Evolutionary conservation across 2,888 invertebrate genomes (phyloP).

Genomic region (Phlogophora meticulosa): DNA sequence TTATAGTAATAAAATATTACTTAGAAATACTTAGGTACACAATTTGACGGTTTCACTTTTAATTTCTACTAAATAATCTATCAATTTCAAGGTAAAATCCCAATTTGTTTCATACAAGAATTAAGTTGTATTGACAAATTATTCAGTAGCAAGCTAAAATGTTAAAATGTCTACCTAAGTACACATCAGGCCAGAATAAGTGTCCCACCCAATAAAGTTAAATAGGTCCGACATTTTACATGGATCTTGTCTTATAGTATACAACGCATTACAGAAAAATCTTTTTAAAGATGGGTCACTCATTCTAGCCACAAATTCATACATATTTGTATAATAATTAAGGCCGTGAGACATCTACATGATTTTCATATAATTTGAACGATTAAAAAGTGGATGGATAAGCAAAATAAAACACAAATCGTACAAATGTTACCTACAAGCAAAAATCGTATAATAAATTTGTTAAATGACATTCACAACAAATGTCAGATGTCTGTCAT

Average conservation of each 20-base stretch:
- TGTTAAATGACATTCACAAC: conserved; percentile 60
- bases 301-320: conserved; percentile 25
- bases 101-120: conserved; percentile 31
- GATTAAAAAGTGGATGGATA: conserved; percentile 73
- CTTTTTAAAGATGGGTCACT: conserved; percentile 16
- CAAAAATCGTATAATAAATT: conserved; percentile 68
- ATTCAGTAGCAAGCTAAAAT: neutral
- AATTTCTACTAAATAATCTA: conserved; percentile 21
- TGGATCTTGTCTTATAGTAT: neutral
- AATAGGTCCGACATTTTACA: neutral
- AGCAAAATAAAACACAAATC: conserved; percentile 74
- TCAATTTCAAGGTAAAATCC: neutral
- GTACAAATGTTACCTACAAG: conserved; percentile 74
- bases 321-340: conserved; percentile 64
- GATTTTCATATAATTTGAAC: conserved; percentile 71
- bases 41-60: conserved; percentile 24
- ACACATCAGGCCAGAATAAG: conserved; percentile 25
- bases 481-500: conserved; percentile 47
- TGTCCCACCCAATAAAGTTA: conserved; percentile 14
- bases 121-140: neutral
- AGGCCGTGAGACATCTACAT: conserved; percentile 73
- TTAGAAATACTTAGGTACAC: conserved; percentile 45
- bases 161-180: conserved; percentile 35
- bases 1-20: conserved; percentile 62
- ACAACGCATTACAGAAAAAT: neutral